phyloP scores from a whole-genome alignment of 2,113 vertebrate species.

The Edolisoma coerulescens region DNA sequence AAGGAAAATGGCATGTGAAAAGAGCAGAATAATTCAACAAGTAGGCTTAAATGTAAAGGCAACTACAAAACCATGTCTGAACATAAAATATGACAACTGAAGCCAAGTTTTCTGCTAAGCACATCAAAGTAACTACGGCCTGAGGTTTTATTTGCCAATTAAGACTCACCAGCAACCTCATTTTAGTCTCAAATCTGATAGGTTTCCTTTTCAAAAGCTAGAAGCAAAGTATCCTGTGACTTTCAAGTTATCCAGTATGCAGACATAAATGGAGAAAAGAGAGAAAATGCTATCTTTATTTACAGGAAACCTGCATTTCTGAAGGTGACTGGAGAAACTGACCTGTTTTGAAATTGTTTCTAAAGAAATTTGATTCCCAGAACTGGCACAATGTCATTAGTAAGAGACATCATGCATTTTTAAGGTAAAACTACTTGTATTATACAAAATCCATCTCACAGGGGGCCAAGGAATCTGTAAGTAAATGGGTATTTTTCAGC shows the following conservation, averaged over 20 bases:
- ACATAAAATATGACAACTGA: not conserved
- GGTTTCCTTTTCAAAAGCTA: not conserved
- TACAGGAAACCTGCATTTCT: not conserved
- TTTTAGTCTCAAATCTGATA: not conserved
- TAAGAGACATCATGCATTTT: not conserved
- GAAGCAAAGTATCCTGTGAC: not conserved
- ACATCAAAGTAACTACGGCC: not conserved
- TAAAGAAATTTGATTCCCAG: not conserved
- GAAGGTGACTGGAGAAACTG: not conserved
- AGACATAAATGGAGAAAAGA: not conserved
- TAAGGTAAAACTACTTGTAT: not conserved
- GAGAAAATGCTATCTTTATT: not conserved
- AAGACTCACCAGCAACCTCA: not conserved
- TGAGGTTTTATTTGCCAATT: not conserved
- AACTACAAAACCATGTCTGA: not conserved
- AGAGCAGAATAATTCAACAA: slow-evolving; percentile 10
- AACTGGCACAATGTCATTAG: not conserved
- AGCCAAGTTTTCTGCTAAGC: not conserved
- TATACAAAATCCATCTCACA: not conserved
- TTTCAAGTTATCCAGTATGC: not conserved
- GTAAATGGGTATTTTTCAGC: not conserved
- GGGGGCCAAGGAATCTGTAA: not conserved
- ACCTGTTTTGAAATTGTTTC: not conserved
- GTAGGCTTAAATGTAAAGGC: not conserved
- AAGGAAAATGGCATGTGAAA: not conserved